Evolutionary conservation across 2,888 invertebrate species (phyloP), one percentile per base, ranked within the genome.

Genomic region (Zele albiditarsus): DNA sequence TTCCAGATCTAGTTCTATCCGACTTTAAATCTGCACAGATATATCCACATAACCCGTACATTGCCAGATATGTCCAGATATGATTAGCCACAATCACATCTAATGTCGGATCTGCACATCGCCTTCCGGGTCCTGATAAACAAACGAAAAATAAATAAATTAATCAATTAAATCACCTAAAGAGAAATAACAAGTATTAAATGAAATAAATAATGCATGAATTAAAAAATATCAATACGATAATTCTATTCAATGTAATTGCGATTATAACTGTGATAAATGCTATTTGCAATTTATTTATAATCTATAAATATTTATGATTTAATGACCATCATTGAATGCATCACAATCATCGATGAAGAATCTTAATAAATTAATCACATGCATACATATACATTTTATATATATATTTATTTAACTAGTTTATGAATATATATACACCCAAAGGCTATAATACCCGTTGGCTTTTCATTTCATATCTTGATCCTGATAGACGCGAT

Each of bases 221-320:
- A 33, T 31, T 31, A 46, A 46, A 66, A 38, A 66, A 42, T 42
- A 23, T 46, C 46, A 25, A 66, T 14, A 20, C 25, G 31, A 10
- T n/a, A 42, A 42, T 42, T 42, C 0, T 53, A 20, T 53, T 20
- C 20, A 53, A 53, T 23, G 4, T 57, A 31, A 57, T 53, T 53
- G 23, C 16, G 31, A 68, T 68, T 53, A 12, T n/a, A 16, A 25
- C 10, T 28, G 31, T 25, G 49, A 68, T 68, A 23, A 68, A 53
- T 53, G 20, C 31, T 28, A 68, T 68, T n/a, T 53, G 57, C 57
- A 53, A 53, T 53, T 57, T 49, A 53, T 68, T 53, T 28, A 68
- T 57, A 53, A 20, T 31, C 68, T 68, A 68, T 68, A 31, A 68
- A 68, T 68, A 68, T 53, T 53, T 49, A 68, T 68, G 68, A 68